Base-by-base conservation (phyloP, 2,888 invertebrate genomes). In the Resseliella maxima region DNA sequence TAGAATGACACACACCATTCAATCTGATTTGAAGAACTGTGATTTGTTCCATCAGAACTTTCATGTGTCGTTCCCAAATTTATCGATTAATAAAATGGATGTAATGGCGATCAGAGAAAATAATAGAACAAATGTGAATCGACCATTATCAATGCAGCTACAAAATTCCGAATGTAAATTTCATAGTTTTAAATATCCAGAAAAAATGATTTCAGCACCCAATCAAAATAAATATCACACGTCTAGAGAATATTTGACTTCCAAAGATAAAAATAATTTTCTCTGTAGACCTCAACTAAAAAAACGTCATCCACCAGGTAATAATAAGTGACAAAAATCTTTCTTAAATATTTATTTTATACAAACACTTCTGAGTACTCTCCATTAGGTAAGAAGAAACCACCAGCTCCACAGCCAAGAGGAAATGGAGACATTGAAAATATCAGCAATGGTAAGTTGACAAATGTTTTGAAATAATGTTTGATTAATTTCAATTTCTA, bases 21-120 rank as follows among this genome's bases (percentile, higher is more conserved):
- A 85, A 36, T 3, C 59, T 59, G 59, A 12, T 24, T 24, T 59
- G 6, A 46, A 24, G 87, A 6, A 88, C 87, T 89, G 83, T 6
- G 1, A 24, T 36, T 86, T 87, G 27, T 88, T 89, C 41, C 89
- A 89, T 8, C 91, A 89, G 35, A 90, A 91, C 86, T 89, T 90
- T 50, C 90, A 89, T 87, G 89, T 90, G 85, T 91, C 91, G 45
- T 90, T 91, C 35, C 91, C 91, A 10, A 91, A 91, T 87, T 87
- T 91, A 86, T 87, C 86, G 45, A 86, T 41, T n/a, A n/a, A n/a
- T n/a, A n/a, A n/a, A n/a, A n/a, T n/a, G n/a, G n/a, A n/a, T n/a
- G n/a, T n/a, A n/a, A n/a, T n/a, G n/a, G n/a, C n/a, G n/a, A n/a
- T n/a, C n/a, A n/a, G n/a, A n/a, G n/a, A n/a, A 35, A 86, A 81